Evolutionary conservation across 2,113 vertebrate species (phyloP).

Genomic region (Corvus moneduloides): DNA sequence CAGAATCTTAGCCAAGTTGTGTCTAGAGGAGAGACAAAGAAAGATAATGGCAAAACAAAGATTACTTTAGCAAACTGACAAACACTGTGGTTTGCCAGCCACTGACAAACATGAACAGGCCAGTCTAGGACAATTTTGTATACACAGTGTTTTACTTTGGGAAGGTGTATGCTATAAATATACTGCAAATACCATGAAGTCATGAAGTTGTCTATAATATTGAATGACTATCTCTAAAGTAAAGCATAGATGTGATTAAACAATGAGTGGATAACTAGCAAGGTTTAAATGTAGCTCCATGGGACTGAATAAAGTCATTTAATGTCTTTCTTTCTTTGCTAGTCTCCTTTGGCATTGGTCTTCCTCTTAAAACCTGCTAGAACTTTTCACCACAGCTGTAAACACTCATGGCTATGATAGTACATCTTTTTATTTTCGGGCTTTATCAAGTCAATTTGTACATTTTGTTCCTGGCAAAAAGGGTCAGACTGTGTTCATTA

Average conservation of each 20-base stretch:
- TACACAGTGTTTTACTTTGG: conserved; percentile 14
- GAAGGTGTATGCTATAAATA: conserved; percentile 35
- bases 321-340: neutral
- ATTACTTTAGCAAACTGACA: conserved; percentile 21
- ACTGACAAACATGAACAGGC: conserved; percentile 4
- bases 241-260: neutral
- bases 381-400: neutral
- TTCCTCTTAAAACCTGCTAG: neutral
- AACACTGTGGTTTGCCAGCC: conserved; percentile 49
- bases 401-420: neutral
- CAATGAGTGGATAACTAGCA: neutral
- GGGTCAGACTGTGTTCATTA: neutral
- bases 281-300: neutral
- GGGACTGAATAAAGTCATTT: neutral
- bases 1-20: neutral
- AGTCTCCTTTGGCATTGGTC: neutral
- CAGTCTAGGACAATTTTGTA: conserved; percentile 31
- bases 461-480: neutral
- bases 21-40: conserved; percentile 7
- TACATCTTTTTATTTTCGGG: neutral
- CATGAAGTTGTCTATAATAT: neutral
- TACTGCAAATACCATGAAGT: neutral
- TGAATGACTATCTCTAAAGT: neutral
- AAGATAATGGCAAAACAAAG: conserved; percentile 29
- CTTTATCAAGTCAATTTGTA: neutral